A percentile compares a stretch with the other conserved stretches of the same genome.
Conservation (phyloP, 2,797 vertebrate species). For the Pogoniulus pusillus region DNA sequence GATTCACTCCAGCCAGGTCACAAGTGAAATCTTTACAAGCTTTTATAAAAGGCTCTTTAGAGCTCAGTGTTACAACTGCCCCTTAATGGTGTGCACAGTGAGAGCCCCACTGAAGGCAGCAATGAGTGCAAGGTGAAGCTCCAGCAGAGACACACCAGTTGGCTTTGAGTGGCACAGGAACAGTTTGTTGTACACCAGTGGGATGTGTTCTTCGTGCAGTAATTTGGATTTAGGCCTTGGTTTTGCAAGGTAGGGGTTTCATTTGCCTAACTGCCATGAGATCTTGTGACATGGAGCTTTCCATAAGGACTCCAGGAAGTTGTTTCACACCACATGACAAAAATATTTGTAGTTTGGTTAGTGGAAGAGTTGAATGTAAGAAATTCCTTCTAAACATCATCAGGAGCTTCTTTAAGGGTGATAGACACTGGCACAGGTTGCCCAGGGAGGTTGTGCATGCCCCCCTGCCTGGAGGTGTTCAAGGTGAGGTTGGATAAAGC, state of each 20-base stretch:
- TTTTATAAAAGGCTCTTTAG: not conserved
- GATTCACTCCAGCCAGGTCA: not conserved
- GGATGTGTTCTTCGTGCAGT: not conserved
- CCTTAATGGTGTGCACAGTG: too few relatives aligned
- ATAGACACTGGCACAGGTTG: too few relatives aligned
- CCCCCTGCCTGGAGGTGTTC: too few relatives aligned
- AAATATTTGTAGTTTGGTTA: not conserved
- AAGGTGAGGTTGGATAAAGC: too few relatives aligned
- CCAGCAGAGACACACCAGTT: not conserved
- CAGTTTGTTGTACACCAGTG: too few relatives aligned
- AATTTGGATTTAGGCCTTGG: not conserved
- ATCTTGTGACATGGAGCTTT: not conserved
- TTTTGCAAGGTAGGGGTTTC: not conserved
- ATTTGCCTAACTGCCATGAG: not conserved
- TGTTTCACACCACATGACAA: not conserved
- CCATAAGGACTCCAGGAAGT: not conserved
- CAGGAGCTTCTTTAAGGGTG: too few relatives aligned
- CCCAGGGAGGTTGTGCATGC: too few relatives aligned
- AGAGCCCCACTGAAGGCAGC: too few relatives aligned
- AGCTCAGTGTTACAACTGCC: not conserved
- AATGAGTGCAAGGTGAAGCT: not conserved
- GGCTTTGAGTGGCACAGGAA: not conserved
- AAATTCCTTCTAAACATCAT: too few relatives aligned
- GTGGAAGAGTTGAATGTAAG: not conserved
- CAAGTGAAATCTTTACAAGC: not conserved